A percentile compares a stretch with the other conserved stretches of the same genome.
Evolutionary conservation across 2,888 invertebrate genomes (phyloP).

Genomic region (Scaptomyza tumidula): DNA sequence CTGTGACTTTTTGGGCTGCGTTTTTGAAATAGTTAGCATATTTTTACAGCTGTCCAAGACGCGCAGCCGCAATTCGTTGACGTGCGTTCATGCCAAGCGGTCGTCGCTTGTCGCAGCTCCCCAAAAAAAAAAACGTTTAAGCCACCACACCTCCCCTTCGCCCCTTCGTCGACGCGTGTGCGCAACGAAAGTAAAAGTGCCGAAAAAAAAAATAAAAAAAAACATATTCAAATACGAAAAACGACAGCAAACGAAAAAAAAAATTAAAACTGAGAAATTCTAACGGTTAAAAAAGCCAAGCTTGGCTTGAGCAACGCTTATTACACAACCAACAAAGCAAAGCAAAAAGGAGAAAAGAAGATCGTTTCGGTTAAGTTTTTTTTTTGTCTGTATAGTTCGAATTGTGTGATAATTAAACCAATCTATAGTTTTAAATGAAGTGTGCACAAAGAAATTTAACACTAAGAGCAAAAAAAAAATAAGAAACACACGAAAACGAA

Average conservation of each 20-base stretch:
- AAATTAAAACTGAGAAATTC: conserved; percentile 50
- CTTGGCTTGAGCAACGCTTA: conserved; percentile 23
- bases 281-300: conserved; percentile 56
- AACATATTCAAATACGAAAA: conserved; percentile 16
- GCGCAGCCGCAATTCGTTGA: conserved; percentile 83
- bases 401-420: conserved; percentile 33
- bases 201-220: conserved; percentile 39
- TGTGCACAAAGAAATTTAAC: conserved; percentile 24
- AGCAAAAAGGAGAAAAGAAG: conserved; percentile 16
- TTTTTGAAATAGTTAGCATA: conserved; percentile 81
- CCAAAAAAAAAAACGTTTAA: conserved; percentile 12
- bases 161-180: conserved; percentile 32
- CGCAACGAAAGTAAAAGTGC: conserved; percentile 70
- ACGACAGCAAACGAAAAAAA: background rate
- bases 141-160: conserved; percentile 11
- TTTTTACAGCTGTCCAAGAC: conserved; percentile 82
- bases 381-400: background rate
- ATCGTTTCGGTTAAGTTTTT: conserved; percentile 23
- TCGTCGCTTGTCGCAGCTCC: conserved; percentile 74
- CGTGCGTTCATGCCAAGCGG: conserved; percentile 81
- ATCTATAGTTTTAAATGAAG: conserved; percentile 39
- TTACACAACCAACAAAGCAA: conserved; percentile 47
- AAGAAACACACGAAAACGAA: conserved; percentile 13
- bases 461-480: too few species aligned
- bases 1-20: conserved; percentile 67